Evolutionary conservation across 2,888 invertebrate genomes (phyloP).

Genomic region (Stratiomys singularior): DNA sequence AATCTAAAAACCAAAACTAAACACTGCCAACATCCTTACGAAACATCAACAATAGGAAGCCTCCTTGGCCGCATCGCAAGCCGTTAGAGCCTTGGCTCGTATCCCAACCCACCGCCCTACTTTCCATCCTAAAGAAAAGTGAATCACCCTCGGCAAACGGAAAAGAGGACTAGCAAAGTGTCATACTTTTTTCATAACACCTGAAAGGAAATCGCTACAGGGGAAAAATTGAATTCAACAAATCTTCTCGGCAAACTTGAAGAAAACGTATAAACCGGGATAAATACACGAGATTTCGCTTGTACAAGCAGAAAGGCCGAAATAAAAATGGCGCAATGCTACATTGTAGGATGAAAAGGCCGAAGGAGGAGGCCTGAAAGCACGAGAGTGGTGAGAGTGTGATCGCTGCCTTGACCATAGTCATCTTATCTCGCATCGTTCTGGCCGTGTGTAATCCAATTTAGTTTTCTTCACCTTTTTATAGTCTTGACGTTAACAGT

Average conservation of each 20-base stretch:
- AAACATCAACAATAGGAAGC: neutral
- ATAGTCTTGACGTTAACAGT: conserved; percentile 36
- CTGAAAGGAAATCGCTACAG: conserved; percentile 18
- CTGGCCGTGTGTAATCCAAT: conserved; percentile 41
- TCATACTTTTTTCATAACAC: conserved; percentile 35
- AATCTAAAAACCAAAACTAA: conserved; percentile 30
- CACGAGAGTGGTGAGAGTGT: neutral
- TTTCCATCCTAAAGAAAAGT: neutral
- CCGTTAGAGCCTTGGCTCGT: neutral
- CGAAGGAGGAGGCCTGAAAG: neutral
- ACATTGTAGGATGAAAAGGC: neutral
- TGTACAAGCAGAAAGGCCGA: conserved; percentile 31
- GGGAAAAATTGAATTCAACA: conserved; percentile 30
- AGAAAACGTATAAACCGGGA: conserved; percentile 27
- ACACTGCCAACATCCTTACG: conserved; percentile 1
- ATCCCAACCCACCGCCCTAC: neutral
- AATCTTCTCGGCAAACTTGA: conserved; percentile 36
- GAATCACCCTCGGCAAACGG: neutral
- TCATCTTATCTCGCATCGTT: conserved; percentile 20
- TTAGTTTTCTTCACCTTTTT: conserved; percentile 45
- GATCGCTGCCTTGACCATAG: conserved; percentile 13
- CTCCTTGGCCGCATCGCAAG: neutral
- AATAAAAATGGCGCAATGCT: conserved; percentile 19
- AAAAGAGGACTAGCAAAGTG: conserved; percentile 5
- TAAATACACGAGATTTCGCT: conserved; percentile 31